Base-by-base conservation (phyloP, 2,888 invertebrate genomes). In the Iselma pallidipennis region DNA sequence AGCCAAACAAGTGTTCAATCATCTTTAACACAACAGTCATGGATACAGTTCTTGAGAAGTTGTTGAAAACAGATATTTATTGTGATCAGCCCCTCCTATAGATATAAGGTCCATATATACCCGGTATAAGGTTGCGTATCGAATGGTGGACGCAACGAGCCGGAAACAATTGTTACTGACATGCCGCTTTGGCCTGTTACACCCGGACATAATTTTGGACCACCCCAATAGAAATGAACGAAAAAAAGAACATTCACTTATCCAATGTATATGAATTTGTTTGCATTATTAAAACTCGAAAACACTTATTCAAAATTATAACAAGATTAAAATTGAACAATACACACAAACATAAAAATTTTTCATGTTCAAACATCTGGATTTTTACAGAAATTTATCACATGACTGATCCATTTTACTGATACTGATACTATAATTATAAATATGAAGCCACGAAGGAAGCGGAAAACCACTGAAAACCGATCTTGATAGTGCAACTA, bases 391-490 rank as follows among this genome's bases (percentile, higher is more conserved):
- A 12, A 45, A 45, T 45, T 45, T 45, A 45, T 45, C 45, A 45
- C 45, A 45, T 45, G 45, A 45, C 45, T 45, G 45, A 45, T 19
- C 45, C 45, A 21, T 45, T 37, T 33, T 9, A 45, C 21, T 7
- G 12, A 42, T 42, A 42, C 10, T 21, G 45, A 45, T 45, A 45
- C 45, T 21, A 4, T 45, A 45, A 45, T 45, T 45, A 45, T 45
- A 45, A 45, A 49, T 6, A 42, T 31, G 28, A 49, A 59, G 28
- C 29, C 29, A 51, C 12, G 51, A 29, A 72, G 76, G 76, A 77
- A 77, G 71, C 76, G 77, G 77, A 73, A 78, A 78, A 78, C 78
- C 78, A 65, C 77, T 70, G 74, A 75, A 75, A 77, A 73, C 71
- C 66, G 71, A 76, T 76, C 45, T 45, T 45, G 45, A 45, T 45